A percentile compares a stretch with the other conserved stretches of the same genome.
phyloP scores from a whole-genome alignment of 2,888 invertebrate species.

The Deroplatys truncata region DNA sequence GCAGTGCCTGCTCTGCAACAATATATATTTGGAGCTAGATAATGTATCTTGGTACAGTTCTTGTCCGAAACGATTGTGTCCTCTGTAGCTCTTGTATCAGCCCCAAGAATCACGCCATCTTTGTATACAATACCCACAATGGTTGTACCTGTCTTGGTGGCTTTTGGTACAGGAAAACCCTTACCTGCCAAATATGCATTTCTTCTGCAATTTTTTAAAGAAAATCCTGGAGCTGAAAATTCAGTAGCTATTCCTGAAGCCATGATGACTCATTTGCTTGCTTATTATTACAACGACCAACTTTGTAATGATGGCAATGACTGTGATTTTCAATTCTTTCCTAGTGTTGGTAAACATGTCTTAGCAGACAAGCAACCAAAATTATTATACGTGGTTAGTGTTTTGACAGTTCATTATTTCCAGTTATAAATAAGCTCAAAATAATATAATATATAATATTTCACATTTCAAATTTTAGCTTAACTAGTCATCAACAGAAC shows the following conservation, averaged over 20 bases:
- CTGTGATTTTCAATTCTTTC: neutral
- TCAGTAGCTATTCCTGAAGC: slow-evolving; percentile 66
- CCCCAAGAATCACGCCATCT: slow-evolving; percentile 96
- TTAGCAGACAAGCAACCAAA: too few species aligned
- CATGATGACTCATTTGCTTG: slow-evolving; percentile 46
- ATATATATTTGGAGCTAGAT: slow-evolving; percentile 53
- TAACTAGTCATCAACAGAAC: too few species aligned
- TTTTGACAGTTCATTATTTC: too few species aligned
- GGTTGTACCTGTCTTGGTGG: slow-evolving; percentile 95
- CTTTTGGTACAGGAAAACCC: slow-evolving; percentile 79
- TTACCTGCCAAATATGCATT: slow-evolving; percentile 76
- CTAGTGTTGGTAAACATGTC: neutral
- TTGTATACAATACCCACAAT: slow-evolving; percentile 88
- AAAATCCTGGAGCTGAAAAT: slow-evolving; percentile 70
- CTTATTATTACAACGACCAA: neutral
- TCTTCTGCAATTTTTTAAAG: slow-evolving; percentile 79
- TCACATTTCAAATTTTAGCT: too few species aligned
- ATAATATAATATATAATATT: too few species aligned
- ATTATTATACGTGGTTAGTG: too few species aligned
- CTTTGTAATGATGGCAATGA: neutral
- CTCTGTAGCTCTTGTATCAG: slow-evolving; percentile 96
- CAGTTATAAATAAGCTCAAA: too few species aligned
- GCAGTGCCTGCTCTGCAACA: slow-evolving; percentile 99
- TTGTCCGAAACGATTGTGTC: slow-evolving; percentile 95
- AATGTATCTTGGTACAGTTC: slow-evolving; percentile 93